Evolutionary conservation across 2,888 invertebrate species (phyloP), one percentile per base, ranked within the genome.

Genomic region (Coleophora flavipennella): DNA sequence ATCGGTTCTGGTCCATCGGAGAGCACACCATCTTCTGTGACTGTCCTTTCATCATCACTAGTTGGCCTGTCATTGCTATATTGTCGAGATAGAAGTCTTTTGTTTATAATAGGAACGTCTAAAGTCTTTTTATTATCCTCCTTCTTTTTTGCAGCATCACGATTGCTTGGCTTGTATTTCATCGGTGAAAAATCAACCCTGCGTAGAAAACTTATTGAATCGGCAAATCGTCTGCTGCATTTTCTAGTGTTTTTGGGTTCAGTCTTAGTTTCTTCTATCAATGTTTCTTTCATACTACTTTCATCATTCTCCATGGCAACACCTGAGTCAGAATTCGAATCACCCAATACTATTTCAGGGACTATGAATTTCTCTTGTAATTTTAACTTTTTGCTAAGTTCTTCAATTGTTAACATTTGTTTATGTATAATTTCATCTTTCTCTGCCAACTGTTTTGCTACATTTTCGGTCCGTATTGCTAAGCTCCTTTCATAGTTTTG

Each of bases 271-370:
- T 68, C 68, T 38, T 69, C 67, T 11, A 49, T 55, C 41, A 67
- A 67, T 38, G 68, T 67, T n/a, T 49, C 46, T 60, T 77, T 78
- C 4, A 44, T 42, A 33, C 45, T 48, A 37, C 51, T 71, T 14
- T 84, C 78, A 31, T 84, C 83, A 43, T 69, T 63, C 38, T 83
- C 83, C 54, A 84, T 62, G 13, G 72, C 84, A 32, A 84, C 62
- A 35, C 84, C 84, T 13, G 84, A 84, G 48, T 84, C 84, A 40
- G 84, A 84, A 62, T 84, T 84, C 1, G 84, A 83, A 62, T 84
- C 84, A 2, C 71, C 58, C 31, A 67, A 47, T 40, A 76, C 58
- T 41, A 83, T 77, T 57, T 78, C 73, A 31, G 84, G 83, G 29
- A 71, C 51, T 40, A 51, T 56, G 40, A 62, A 60, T 26, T 62